Evolutionary conservation across 2,888 invertebrate species (phyloP), one percentile per base, ranked within the genome.

Genomic region (Timandra comae): DNA sequence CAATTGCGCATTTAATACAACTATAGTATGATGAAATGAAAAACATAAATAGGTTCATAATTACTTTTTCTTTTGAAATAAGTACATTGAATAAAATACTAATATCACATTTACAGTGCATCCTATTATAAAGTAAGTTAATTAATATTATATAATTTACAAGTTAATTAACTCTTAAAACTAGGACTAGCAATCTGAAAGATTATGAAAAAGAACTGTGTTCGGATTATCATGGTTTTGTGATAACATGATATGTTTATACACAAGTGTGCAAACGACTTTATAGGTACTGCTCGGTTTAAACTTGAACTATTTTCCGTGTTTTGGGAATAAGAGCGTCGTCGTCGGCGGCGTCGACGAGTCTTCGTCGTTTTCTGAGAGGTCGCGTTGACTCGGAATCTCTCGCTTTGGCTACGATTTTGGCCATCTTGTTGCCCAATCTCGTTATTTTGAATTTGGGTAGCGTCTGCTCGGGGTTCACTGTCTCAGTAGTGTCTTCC

Each of bases 371-470:
- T 58, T 90, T 90, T 33, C 90, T 70, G 46, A 90, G 55, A 3
- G 90, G 90, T 44, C 90, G 77, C 20, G 86, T 85, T 10, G 88
- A 88, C 52, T 90, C 89, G 7, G 69, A 63, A 43, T 80, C 86
- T 32, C 75, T 62, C 3, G 71, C 52, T 50, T 84, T 85, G 1
- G 81, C 45, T 1, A 86, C 80, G 9, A 85, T 84, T 63, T 86
- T 86, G 7, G 85, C 73, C 77, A 84, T 81, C 66, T 85, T 86
- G 43, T 87, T 87, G 30, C 88, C 87, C 52, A 89, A 50, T 45
- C 89, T 82, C 0, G 89, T 89, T 52, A 89, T 89, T 68, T 89
- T 89, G 30, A 89, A 82, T 55, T 88, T 89, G 12, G 89, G 89
- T 43, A 89, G 56, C 23, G 87, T 88, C 46, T 88, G 87, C 43